Evolutionary conservation across 2,888 invertebrate species (phyloP).

Genomic region (Eremobia ochroleuca): DNA sequence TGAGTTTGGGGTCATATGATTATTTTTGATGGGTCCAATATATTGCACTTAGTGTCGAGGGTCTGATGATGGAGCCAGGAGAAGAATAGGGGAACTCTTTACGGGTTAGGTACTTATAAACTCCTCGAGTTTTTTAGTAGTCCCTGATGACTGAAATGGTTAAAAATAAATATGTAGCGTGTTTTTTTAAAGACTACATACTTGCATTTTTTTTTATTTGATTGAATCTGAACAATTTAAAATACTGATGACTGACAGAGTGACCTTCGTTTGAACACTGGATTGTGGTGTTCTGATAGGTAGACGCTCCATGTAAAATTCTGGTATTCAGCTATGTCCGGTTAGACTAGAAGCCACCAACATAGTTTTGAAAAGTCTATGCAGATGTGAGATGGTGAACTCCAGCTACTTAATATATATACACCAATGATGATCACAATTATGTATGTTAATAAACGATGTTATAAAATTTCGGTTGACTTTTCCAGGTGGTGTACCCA

Average conservation of each 20-base stretch:
- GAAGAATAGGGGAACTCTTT: too few species aligned
- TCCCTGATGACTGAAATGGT: too few species aligned
- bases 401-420: not conserved
- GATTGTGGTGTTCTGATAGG: not conserved
- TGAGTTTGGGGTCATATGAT: too few species aligned
- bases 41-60: too few species aligned
- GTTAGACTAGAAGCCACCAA: not conserved
- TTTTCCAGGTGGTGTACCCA: slow-evolving; percentile 91
- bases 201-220: not conserved
- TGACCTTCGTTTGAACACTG: not conserved
- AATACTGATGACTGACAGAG: not conserved
- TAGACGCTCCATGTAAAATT: not conserved
- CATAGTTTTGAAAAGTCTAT: too few species aligned
- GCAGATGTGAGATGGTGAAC: too few species aligned
- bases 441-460: not conserved
- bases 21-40: too few species aligned
- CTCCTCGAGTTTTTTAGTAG: too few species aligned
- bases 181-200: not conserved
- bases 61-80: too few species aligned
- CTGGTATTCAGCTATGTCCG: not conserved
- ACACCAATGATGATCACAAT: not conserved
- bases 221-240: not conserved
- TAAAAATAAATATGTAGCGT: not conserved
- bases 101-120: too few species aligned
- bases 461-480: not conserved